Evolutionary conservation across 2,888 invertebrate species (phyloP), one percentile per base, ranked within the genome.

Genomic region (Eurytoma californica): DNA sequence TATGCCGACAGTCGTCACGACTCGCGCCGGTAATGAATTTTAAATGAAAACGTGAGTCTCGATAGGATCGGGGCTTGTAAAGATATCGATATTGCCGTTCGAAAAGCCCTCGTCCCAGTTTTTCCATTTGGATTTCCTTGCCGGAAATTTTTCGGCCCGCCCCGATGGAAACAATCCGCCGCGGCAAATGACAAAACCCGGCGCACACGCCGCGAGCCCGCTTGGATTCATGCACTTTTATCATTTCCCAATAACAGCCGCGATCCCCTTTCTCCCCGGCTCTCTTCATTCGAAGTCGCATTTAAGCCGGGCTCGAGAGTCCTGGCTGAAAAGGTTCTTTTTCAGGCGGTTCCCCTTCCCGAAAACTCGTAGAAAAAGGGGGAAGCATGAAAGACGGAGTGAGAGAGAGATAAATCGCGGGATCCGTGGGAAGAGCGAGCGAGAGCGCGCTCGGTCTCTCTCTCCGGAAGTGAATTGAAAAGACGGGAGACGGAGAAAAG

Each of bases 391-490:
- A 30, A 60, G 18, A 53, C n/a, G 30, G 30, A 60, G 20, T 13
- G 13, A 47, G 28, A 28, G 47, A 60, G 49, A 49, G 18, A 57
- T 18, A 57, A 58, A 16, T 47, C n/a, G 70, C 24, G 28, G 16
- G 24, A 58, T 57, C 58, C 57, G n/a, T 13, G 18, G 1, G n/a
- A 49, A 47, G 67, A 18, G 57, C 57, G 57, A 57, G n/a, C 24
- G 47, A 66, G 24, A 24, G 20, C 24, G 24, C 16, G n/a, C 24
- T 47, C 24, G 14, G 57, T 70, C 16, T 72, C 53, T 53, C 14
- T 13, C 57, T 66, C 73, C 73, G 73, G 73, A 74, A 74, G 73
- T 74, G 65, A 74, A 70, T 66, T 69, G 65, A 77, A 77, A 70
- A 77, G 66, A 72, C 72, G 77, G 39, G 39, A 72, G 60, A 72